These are phyloP conservation scores for Paralichthys olivaceus DNA, from an alignment of 2,113 vertebrate species.

Conservation along the genomic window DNA sequence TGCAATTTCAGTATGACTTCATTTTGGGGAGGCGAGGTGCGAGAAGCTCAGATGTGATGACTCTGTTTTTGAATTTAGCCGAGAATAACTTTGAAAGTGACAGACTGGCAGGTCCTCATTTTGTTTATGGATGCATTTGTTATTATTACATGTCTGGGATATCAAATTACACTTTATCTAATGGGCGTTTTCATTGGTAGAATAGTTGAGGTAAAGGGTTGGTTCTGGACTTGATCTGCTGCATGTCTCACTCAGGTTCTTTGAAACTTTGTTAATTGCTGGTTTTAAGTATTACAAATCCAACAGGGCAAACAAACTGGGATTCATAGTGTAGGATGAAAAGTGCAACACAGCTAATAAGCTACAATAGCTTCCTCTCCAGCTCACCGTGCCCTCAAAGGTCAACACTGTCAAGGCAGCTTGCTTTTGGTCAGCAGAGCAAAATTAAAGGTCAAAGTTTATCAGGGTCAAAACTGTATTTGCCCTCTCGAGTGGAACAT, in stretches of 20 bases:
- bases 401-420: neutral
- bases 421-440: neutral
- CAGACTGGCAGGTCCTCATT: conserved; percentile 4
- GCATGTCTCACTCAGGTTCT: too few species aligned
- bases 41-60: conserved; percentile 17
- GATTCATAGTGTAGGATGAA: neutral
- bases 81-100: conserved; percentile 28
- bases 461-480: neutral
- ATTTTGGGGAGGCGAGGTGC: conserved; percentile 37
- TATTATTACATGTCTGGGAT: neutral
- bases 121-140: neutral
- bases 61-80: conserved; percentile 30
- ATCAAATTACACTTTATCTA: neutral
- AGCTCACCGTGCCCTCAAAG: neutral
- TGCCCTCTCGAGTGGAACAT: neutral
- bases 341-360: neutral
- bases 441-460: neutral
- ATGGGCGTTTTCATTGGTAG: neutral
- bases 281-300: neutral
- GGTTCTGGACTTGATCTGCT: too few species aligned
- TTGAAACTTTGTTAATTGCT: too few species aligned
- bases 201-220: conserved; percentile 1
- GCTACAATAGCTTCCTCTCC: neutral
- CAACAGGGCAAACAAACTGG: neutral
- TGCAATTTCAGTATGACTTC: conserved; percentile 51